A percentile compares a stretch with the other conserved stretches of the same genome.
Conservation (phyloP, 2,888 invertebrate species). For the Lepidonotus clava region DNA sequence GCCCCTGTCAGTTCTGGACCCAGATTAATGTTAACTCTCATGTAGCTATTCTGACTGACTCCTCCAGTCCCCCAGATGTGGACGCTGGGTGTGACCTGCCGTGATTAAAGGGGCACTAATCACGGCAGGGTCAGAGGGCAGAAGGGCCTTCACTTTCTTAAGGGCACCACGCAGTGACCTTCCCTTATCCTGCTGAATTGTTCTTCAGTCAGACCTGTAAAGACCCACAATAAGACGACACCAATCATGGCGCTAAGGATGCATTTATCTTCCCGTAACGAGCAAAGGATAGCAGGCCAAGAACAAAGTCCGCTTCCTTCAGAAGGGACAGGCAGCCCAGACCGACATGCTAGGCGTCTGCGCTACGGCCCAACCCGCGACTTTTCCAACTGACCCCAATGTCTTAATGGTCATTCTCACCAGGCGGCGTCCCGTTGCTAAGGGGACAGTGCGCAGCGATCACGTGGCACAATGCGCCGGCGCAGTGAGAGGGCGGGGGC, state of each 20-base stretch:
- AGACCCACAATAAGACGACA: background rate
- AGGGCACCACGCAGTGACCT: background rate
- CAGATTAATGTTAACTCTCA: no score
- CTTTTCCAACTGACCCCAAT: background rate
- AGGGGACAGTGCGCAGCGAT: conserved; percentile 11
- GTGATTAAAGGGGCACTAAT: no score
- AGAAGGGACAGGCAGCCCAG: background rate
- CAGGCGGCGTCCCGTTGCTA: background rate
- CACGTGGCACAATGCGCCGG: conserved; percentile 16
- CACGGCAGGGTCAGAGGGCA: background rate
- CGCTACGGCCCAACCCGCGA: background rate
- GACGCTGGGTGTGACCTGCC: no score
- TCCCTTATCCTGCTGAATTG: no score
- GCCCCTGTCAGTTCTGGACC: no score
- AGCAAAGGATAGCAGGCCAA: background rate
- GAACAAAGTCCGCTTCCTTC: background rate
- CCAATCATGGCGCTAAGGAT: background rate
- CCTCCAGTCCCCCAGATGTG: no score
- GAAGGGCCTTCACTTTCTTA: background rate
- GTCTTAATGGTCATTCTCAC: conserved; percentile 43
- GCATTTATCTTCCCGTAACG: conserved; percentile 42
- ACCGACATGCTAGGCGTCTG: background rate
- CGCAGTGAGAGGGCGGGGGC: background rate
- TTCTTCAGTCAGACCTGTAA: no score
- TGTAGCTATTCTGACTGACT: no score